Evolutionary conservation across 1,140 invertebrate genomes (phyloP).

Genomic region (Brachionus koreanus): DNA sequence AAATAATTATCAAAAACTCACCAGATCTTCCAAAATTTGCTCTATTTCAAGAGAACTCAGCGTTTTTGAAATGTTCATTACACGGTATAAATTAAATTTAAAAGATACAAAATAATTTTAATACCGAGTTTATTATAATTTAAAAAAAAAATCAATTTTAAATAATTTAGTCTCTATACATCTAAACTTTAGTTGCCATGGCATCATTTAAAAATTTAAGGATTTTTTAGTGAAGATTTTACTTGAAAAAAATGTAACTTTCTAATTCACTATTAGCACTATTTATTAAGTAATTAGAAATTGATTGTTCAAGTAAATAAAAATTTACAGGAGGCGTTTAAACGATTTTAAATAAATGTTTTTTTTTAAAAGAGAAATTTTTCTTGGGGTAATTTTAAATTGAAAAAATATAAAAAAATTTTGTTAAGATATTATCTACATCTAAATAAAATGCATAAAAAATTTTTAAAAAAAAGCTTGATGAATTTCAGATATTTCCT

Average conservation of each 20-base stretch:
- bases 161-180: conserved; percentile 15
- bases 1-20: neutral
- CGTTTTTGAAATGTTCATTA: neutral
- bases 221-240: neutral
- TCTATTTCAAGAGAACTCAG: neutral
- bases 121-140: conserved; percentile 30
- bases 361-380: neutral
- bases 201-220: neutral
- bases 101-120: neutral
- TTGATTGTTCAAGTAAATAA: neutral
- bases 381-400: neutral
- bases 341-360: neutral
- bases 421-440: neutral
- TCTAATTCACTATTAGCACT: neutral
- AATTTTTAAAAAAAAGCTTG: conserved; percentile 28
- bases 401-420: neutral
- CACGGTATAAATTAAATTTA: neutral
- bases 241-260: neutral
- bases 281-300: neutral
- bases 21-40: conserved; percentile 30
- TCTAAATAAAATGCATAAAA: neutral
- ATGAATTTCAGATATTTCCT: conserved; percentile 42
- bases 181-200: conserved; percentile 22
- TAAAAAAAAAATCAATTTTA: conserved; percentile 12
- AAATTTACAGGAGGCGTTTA: neutral